Evolutionary conservation across 1,140 invertebrate species (phyloP).

Genomic region (Sitophilus oryzae): DNA sequence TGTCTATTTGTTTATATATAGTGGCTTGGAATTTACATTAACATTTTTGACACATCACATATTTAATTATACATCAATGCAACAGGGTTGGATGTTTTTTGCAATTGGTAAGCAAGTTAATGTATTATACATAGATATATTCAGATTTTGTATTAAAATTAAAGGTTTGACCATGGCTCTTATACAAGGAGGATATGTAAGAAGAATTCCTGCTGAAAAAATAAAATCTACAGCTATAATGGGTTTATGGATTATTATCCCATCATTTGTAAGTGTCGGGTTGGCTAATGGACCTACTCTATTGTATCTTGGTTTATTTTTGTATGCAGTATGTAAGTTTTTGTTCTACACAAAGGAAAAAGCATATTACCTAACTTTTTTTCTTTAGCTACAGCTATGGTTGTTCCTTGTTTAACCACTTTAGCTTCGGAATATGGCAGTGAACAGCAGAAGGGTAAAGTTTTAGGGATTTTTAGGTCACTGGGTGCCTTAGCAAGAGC

Average conservation of each 20-base stretch:
- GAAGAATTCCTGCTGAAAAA: conserved; percentile 69
- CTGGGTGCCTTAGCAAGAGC: conserved; percentile 88
- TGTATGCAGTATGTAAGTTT: conserved; percentile 86
- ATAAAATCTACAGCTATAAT: conserved; percentile 68
- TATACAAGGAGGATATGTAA: conserved; percentile 85
- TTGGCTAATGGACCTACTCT: conserved; percentile 48
- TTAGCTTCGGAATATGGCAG: conserved; percentile 78
- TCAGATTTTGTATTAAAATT: conserved; percentile 18
- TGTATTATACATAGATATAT: conserved; percentile 1
- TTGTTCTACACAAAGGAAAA: conserved; percentile 1
- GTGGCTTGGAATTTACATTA: conserved; percentile 94
- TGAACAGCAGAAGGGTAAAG: conserved; percentile 81
- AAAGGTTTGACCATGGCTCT: conserved; percentile 78
- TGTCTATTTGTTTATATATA: conserved; percentile 93
- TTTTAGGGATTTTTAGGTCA: conserved; percentile 90
- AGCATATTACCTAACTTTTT: conserved; percentile 6
- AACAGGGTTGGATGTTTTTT: conserved; percentile 98
- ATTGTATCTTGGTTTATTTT: conserved; percentile 75
- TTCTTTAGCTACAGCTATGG: conserved; percentile 78
- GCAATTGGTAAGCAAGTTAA: conserved; percentile 63
- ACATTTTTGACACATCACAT: conserved; percentile 94
- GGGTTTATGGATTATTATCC: conserved; percentile 81
- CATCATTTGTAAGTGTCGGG: conserved; percentile 83
- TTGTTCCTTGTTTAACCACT: conserved; percentile 90
- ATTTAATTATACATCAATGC: conserved; percentile 88